Conservation (phyloP, 1,140 invertebrate genomes). For the Nylanderia fulva region DNA sequence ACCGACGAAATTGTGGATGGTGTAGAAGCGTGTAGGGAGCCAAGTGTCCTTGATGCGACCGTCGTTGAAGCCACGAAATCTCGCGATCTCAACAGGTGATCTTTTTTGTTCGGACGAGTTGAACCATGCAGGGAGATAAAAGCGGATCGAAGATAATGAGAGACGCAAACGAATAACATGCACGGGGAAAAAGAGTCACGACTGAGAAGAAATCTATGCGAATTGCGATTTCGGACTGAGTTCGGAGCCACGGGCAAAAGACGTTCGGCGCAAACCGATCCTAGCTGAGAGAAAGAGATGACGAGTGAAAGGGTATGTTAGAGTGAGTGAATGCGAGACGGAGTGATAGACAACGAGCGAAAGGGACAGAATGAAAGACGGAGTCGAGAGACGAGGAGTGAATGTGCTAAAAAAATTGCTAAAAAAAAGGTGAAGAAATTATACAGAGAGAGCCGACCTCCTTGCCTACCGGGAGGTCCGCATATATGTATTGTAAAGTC, state of each 20-base stretch:
- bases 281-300: slow-evolving; percentile 78
- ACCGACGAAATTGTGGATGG: slow-evolving; percentile 83
- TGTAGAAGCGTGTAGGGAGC: slow-evolving; percentile 85
- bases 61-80: slow-evolving; percentile 86
- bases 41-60: slow-evolving; percentile 87
- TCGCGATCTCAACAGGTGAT: slow-evolving; percentile 84
- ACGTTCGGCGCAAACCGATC: slow-evolving; percentile 86
- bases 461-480: slow-evolving; percentile 86
- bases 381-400: slow-evolving; percentile 75
- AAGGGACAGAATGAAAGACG: slow-evolving; percentile 44
- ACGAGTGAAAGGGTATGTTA: slow-evolving; percentile 72
- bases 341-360: slow-evolving; percentile 46
- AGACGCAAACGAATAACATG: slow-evolving; percentile 34
- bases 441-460: slow-evolving; percentile 85
- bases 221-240: slow-evolving; percentile 84
- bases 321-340: slow-evolving; percentile 68
- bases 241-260: slow-evolving; percentile 85
- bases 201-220: slow-evolving; percentile 71
- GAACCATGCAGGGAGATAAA: slow-evolving; percentile 67
- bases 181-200: slow-evolving; percentile 68
- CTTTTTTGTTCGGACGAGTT: slow-evolving; percentile 69
- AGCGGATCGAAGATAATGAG: slow-evolving; percentile 61
- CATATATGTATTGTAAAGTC: slow-evolving; percentile 85
- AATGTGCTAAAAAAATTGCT: slow-evolving; percentile 70
- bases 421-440: slow-evolving; percentile 82